phyloP scores from a whole-genome alignment of 2,888 invertebrate species.

The Dolichomitus sp. region DNA sequence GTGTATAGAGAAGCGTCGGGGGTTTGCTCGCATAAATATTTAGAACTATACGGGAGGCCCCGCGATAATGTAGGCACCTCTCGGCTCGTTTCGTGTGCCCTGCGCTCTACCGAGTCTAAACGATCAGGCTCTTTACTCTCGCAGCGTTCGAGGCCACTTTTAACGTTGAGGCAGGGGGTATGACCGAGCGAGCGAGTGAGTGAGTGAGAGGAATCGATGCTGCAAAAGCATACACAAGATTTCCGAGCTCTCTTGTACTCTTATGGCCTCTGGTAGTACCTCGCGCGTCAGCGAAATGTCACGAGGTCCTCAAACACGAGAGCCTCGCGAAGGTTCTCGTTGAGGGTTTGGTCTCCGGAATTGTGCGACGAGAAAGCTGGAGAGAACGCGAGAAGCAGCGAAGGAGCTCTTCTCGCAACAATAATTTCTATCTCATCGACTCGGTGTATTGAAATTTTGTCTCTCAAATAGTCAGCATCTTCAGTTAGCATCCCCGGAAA shows the following conservation, averaged over 20 bases:
- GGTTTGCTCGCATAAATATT: constrained; percentile 84
- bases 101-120: constrained; percentile 46
- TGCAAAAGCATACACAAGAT: constrained; percentile 27
- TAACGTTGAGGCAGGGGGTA: background rate
- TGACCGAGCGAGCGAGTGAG: background rate
- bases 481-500: background rate
- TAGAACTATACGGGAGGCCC: constrained; percentile 76
- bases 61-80: constrained; percentile 76
- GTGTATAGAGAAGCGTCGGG: constrained; percentile 64
- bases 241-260: constrained; percentile 29
- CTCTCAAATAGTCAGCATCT: constrained; percentile 37
- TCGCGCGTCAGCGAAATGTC: constrained; percentile 58
- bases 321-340: constrained; percentile 24
- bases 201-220: constrained; percentile 26
- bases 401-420: constrained; percentile 22
- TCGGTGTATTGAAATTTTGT: constrained; percentile 19
- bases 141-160: constrained; percentile 24
- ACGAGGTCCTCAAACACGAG: constrained; percentile 45
- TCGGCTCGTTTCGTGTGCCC: constrained; percentile 56
- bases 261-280: constrained; percentile 13
- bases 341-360: constrained; percentile 9
- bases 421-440: constrained; percentile 32
- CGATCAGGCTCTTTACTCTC: constrained; percentile 39
- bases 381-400: background rate
- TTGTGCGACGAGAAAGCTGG: constrained; percentile 7